These are phyloP conservation scores for Kryphioiulus occultus DNA, from an alignment of 2,888 invertebrate species.

Conservation along the genomic window DNA sequence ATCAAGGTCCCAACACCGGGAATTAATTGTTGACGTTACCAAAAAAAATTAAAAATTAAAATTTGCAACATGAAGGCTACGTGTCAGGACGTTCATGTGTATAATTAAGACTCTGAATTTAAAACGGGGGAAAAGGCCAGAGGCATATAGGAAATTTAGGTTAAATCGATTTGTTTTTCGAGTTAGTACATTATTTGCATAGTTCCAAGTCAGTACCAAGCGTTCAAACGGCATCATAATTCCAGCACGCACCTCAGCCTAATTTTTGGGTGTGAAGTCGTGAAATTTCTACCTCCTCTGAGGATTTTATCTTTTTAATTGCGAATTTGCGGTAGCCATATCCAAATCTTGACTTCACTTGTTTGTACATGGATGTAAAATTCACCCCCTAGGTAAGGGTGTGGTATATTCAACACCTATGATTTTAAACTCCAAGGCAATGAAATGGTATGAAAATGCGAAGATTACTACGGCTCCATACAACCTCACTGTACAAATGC, in stretches of 20 bases:
- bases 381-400: not conserved
- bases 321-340: not conserved
- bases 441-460: not conserved
- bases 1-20: not conserved
- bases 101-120: not conserved
- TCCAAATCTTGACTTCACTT: not conserved
- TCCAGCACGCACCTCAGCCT: not conserved
- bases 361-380: not conserved
- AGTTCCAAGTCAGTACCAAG: not conserved
- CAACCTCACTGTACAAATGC: not conserved
- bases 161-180: not conserved
- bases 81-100: not conserved
- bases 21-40: not conserved
- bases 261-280: not conserved
- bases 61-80: not conserved
- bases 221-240: not conserved
- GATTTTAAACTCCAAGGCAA: not conserved
- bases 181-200: not conserved
- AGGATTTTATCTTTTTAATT: conserved; percentile 5
- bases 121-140: not conserved
- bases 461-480: not conserved
- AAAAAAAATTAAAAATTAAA: not conserved
- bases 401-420: conserved; percentile 5
- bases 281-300: not conserved
- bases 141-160: not conserved